phyloP scores from a whole-genome alignment of 2,888 invertebrate species.

The Eucriotettix oculatus region DNA sequence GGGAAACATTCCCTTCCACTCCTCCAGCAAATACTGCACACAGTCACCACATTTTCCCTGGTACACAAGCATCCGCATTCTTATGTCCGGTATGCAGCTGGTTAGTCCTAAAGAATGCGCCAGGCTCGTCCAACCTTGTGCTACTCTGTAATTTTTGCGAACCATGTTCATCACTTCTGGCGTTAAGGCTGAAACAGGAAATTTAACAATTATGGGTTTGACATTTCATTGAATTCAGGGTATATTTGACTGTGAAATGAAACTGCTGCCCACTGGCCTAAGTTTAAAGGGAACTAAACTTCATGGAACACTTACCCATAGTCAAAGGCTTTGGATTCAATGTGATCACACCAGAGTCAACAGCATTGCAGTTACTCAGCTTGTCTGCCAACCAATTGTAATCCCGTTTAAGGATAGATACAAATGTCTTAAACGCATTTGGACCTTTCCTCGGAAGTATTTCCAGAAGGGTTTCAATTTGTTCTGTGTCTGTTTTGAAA shows the following conservation, averaged over 20 bases:
- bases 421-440: conserved; percentile 1
- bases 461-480: conserved; percentile 1
- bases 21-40: conserved; percentile 7
- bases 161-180: conserved; percentile 8
- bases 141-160: conserved; percentile 5
- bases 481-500: neutral
- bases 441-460: conserved; percentile 1
- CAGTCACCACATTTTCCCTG: conserved; percentile 6
- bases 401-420: neutral
- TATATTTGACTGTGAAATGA: too few species aligned
- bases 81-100: neutral
- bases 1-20: conserved; percentile 5
- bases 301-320: too few species aligned
- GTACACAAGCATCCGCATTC: conserved; percentile 3
- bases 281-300: too few species aligned
- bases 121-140: conserved; percentile 3
- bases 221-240: too few species aligned
- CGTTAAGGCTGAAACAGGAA: conserved; percentile 3
- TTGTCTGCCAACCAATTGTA: neutral
- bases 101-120: conserved; percentile 8
- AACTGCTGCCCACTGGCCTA: too few species aligned
- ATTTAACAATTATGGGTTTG: neutral
- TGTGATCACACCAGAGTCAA: too few species aligned
- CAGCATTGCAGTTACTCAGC: too few species aligned
- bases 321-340: too few species aligned